Percentiles rank a stretch among this genome's conserved stretches.
Evolutionary conservation across 2,113 vertebrate species (phyloP).

Genomic region (Brachypodius melanocephalos): DNA sequence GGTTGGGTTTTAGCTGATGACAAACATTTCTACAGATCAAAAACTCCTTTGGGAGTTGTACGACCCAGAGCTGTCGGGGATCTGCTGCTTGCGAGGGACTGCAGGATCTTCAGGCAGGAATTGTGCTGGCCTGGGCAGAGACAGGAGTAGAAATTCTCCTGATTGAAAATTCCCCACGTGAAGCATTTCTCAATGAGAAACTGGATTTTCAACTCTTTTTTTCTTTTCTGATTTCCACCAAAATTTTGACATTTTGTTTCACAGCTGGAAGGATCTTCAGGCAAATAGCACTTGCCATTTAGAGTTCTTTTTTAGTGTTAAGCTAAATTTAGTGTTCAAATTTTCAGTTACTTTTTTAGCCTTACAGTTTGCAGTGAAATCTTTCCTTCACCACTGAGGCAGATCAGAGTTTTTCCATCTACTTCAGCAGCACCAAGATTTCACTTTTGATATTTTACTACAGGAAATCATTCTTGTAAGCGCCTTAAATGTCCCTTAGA

Average conservation of each 20-base stretch:
- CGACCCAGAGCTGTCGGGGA: background rate
- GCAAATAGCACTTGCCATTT: background rate
- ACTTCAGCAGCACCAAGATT: background rate
- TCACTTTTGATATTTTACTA: background rate
- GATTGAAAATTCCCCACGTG: background rate
- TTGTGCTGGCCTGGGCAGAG: background rate
- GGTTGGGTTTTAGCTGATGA: background rate
- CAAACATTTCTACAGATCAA: background rate
- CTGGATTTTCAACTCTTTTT: background rate
- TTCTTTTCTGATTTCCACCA: background rate
- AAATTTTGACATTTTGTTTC: constrained; percentile 14
- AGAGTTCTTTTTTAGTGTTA: background rate
- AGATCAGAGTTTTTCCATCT: background rate
- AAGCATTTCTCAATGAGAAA: background rate
- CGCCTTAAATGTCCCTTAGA: background rate
- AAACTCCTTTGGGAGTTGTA: background rate
- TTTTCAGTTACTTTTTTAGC: constrained; percentile 11
- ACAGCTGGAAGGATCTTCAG: constrained; percentile 31
- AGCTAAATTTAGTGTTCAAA: background rate
- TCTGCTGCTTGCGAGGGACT: background rate
- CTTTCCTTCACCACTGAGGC: background rate
- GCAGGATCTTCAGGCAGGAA: background rate
- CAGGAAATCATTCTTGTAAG: background rate
- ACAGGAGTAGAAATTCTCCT: background rate
- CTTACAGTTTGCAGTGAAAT: background rate